These are phyloP conservation scores for Bombus difficillimus DNA, from an alignment of 1,140 invertebrate genomes.

Conservation along the genomic window DNA sequence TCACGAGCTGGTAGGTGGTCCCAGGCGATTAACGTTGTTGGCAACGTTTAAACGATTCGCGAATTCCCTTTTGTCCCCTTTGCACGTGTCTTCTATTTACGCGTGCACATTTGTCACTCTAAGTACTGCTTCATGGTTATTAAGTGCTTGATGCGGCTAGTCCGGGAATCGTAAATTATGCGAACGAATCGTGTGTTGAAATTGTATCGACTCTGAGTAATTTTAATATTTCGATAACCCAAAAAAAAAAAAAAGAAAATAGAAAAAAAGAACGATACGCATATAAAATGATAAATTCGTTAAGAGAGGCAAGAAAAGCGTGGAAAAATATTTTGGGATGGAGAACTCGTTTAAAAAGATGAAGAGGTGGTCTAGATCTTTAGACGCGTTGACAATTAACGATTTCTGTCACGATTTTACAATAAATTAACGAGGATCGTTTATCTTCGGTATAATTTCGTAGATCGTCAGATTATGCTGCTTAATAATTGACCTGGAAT, in stretches of 20 bases:
- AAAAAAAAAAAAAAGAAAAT: too few species aligned
- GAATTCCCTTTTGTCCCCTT: slow-evolving; percentile 31
- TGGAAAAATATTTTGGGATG: too few species aligned
- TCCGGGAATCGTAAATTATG: not conserved
- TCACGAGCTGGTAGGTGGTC: slow-evolving; percentile 70
- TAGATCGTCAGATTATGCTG: not conserved
- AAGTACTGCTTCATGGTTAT: slow-evolving; percentile 1
- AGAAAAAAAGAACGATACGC: too few species aligned
- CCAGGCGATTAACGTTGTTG: slow-evolving; percentile 59
- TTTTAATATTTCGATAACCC: too few species aligned
- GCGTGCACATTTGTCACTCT: not conserved
- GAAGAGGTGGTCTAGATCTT: not conserved
- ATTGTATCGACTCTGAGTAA: not conserved
- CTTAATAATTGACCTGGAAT: not conserved
- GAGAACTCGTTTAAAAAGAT: too few species aligned
- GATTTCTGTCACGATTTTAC: not conserved
- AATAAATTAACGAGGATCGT: not conserved
- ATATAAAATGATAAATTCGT: too few species aligned
- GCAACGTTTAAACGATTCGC: slow-evolving; percentile 49
- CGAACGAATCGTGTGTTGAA: not conserved
- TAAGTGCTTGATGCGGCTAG: not conserved
- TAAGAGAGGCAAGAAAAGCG: too few species aligned
- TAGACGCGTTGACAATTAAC: not conserved
- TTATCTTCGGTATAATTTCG: not conserved
- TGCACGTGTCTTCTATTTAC: not conserved